Conservation (phyloP, 2,888 invertebrate genomes). For the Drosophila fungiperda region DNA sequence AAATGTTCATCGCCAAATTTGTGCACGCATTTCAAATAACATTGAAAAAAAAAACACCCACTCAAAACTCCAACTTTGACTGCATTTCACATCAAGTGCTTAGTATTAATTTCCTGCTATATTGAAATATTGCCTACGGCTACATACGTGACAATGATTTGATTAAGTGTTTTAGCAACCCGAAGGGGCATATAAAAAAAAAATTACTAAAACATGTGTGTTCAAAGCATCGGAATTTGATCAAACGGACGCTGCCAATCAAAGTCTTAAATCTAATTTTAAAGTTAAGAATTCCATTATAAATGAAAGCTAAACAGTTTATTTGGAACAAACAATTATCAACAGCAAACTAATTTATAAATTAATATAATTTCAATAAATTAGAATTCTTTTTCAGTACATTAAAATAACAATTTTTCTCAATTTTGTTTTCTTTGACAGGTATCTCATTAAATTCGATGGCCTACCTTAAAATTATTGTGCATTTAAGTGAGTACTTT, state of each 20-base stretch:
- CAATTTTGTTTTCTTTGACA: background rate
- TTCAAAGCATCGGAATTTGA: background rate
- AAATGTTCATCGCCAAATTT: conserved; percentile 65
- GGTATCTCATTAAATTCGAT: too few relatives aligned
- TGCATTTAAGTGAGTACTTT: background rate
- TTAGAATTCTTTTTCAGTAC: background rate
- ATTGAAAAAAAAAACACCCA: conserved; percentile 11
- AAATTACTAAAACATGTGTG: background rate
- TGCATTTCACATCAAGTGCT: conserved; percentile 68
- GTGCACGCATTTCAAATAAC: conserved; percentile 11
- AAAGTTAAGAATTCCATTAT: background rate
- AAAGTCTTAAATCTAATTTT: background rate
- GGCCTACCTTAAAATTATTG: background rate
- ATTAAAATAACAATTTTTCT: background rate
- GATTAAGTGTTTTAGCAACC: conserved; percentile 55
- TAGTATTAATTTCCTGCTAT: conserved; percentile 75
- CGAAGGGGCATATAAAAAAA: conserved; percentile 6
- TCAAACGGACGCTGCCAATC: conserved; percentile 7
- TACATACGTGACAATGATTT: conserved; percentile 77
- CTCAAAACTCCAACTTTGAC: conserved; percentile 30
- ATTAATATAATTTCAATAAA: too few relatives aligned
- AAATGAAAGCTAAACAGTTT: background rate
- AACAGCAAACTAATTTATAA: background rate
- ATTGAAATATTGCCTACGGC: conserved; percentile 50
- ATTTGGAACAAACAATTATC: background rate